Percentiles rank a stretch among this genome's conserved stretches.
These are phyloP conservation scores for Mus minutoides DNA, from an alignment of 2,797 vertebrate genomes.

Conservation along the genomic window DNA sequence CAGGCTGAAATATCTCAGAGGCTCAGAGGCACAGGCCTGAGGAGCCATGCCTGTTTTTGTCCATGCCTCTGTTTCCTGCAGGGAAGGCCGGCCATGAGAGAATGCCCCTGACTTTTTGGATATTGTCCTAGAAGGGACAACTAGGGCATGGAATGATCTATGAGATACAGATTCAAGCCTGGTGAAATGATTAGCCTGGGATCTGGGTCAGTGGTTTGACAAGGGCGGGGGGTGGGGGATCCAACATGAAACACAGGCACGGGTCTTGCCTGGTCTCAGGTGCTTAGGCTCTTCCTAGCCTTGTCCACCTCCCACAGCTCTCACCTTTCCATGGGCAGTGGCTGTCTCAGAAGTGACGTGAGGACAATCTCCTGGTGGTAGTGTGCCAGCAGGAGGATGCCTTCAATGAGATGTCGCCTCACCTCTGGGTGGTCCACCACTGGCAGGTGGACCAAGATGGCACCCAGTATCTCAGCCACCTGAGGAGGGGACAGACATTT, in stretches of 20 bases:
- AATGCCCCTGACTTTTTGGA: neutral
- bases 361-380: constrained; percentile 68
- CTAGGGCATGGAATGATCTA: neutral
- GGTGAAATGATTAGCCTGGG: too few species aligned
- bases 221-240: too few species aligned
- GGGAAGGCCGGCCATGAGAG: neutral
- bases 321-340: constrained; percentile 80
- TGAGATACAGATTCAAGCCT: neutral
- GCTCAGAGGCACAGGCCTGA: neutral
- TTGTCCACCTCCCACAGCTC: neutral
- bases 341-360: constrained; percentile 62
- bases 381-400: constrained; percentile 65
- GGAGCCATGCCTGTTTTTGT: neutral
- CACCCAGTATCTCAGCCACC: constrained; percentile 75
- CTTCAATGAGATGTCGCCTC: constrained; percentile 46
- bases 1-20: neutral
- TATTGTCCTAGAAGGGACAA: neutral
- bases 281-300: neutral
- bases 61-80: rapidly evolving
- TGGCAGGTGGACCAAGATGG: constrained; percentile 71
- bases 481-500: neutral
- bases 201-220: neutral
- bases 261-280: rapidly evolving
- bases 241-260: rapidly evolving
- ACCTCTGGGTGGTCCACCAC: constrained; percentile 45